Percentiles rank a stretch among this genome's conserved stretches.
Evolutionary conservation across 92 coral and sea anemone genomes (phyloP).

Genomic region (Ricordea florida): DNA sequence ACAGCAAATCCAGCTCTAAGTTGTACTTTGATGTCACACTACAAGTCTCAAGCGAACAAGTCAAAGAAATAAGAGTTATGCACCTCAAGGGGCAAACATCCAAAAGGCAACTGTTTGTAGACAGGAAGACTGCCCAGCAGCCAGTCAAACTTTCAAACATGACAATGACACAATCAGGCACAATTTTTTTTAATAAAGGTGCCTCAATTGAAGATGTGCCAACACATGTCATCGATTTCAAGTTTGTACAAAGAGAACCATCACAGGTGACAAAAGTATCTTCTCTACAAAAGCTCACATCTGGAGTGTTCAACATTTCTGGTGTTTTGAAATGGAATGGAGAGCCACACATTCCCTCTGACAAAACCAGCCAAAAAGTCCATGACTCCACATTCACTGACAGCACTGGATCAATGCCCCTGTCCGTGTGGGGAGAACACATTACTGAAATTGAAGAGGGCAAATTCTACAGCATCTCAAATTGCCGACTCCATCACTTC

Average conservation of each 20-base stretch:
- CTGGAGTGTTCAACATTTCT: not conserved
- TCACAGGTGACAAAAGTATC: not conserved
- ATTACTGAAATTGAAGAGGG: not conserved
- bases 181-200: too few relatives aligned
- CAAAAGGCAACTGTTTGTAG: too few relatives aligned
- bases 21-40: too few relatives aligned
- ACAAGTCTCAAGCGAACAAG: too few relatives aligned
- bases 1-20: too few relatives aligned
- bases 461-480: not conserved
- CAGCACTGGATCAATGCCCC: not conserved
- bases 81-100: too few relatives aligned
- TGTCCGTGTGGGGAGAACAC: conserved; percentile 2
- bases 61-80: too few relatives aligned
- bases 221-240: too few relatives aligned
- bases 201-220: too few relatives aligned
- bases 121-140: too few relatives aligned
- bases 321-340: not conserved
- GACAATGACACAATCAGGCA: too few relatives aligned
- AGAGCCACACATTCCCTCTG: not conserved
- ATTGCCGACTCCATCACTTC: not conserved
- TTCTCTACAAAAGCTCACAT: not conserved
- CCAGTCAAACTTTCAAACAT: too few relatives aligned
- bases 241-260: not conserved
- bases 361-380: not conserved
- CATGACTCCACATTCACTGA: not conserved